These are phyloP conservation scores for Mionectes olivaceus DNA, from an alignment of 2,797 vertebrate genomes.

Conservation along the genomic window DNA sequence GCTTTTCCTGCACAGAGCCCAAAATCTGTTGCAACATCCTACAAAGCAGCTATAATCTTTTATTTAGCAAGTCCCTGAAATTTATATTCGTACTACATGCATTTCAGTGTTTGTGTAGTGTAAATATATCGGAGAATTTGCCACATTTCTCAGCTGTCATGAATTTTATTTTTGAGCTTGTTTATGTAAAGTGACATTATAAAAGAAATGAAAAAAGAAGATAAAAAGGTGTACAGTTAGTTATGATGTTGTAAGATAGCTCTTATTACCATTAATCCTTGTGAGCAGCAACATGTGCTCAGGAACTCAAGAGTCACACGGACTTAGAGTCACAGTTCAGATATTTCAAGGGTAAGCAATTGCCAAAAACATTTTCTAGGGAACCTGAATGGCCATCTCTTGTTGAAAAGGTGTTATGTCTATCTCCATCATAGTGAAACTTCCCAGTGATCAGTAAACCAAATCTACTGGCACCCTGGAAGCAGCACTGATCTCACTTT, in stretches of 20 bases:
- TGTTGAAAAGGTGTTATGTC: not conserved
- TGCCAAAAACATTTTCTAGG: not conserved
- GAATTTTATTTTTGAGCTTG: not conserved
- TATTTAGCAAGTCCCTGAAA: not conserved
- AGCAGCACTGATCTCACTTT: not conserved
- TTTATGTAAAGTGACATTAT: slow-evolving; percentile 4
- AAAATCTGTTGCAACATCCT: not conserved
- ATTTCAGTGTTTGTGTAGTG: not conserved
- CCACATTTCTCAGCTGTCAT: not conserved
- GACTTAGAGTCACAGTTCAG: not conserved
- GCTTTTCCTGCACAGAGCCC: not conserved
- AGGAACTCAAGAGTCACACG: not conserved
- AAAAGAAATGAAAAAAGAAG: not conserved
- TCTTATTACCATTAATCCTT: not conserved
- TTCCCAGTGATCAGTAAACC: not conserved
- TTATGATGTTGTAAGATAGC: not conserved
- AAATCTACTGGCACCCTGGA: not conserved
- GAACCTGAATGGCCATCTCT: not conserved
- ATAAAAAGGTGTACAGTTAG: not conserved
- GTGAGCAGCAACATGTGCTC: not conserved
- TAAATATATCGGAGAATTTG: not conserved
- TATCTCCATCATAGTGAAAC: not conserved
- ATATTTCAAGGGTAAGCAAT: not conserved
- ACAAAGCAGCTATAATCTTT: slow-evolving; percentile 10
- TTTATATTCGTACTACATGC: not conserved